Conservation (phyloP, 2,888 invertebrate genomes). For the Synergus laeviventris region DNA sequence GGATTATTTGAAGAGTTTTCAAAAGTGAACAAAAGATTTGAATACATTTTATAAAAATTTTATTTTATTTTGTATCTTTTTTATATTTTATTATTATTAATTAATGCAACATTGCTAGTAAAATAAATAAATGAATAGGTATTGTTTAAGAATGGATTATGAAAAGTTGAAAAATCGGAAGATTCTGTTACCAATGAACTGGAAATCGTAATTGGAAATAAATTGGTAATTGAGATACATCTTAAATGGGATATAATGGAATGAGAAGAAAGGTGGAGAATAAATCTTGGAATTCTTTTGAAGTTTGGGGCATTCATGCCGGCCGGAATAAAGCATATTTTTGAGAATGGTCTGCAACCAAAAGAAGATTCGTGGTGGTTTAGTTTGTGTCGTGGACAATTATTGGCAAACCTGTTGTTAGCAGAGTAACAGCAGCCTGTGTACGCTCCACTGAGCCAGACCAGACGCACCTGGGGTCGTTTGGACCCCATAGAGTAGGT, state of each 20-base stretch:
- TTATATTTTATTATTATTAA: no score
- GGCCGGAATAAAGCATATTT: slow-evolving; percentile 11
- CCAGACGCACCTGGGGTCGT: slow-evolving; percentile 69
- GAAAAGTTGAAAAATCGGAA: no score
- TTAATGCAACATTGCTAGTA: no score
- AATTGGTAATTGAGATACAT: slow-evolving; percentile 27
- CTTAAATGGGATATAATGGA: background rate
- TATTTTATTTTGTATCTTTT: no score
- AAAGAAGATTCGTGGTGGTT: slow-evolving; percentile 25
- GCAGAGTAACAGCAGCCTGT: slow-evolving; percentile 46
- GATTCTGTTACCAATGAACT: background rate
- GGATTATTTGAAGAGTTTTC: no score
- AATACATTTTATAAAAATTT: no score
- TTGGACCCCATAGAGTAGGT: slow-evolving; percentile 42
- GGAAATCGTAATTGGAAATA: slow-evolving; percentile 22
- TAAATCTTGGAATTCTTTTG: slow-evolving; percentile 35
- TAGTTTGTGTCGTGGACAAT: slow-evolving; percentile 41
- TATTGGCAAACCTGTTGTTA: slow-evolving; percentile 42
- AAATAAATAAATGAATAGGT: no score
- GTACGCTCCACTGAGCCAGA: slow-evolving; percentile 72
- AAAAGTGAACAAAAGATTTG: no score
- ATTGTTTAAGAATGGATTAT: no score
- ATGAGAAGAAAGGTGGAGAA: background rate
- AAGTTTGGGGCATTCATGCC: background rate
- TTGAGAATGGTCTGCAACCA: slow-evolving; percentile 24